Conservation (phyloP, 2,113 vertebrate genomes). For the Progne subis region DNA sequence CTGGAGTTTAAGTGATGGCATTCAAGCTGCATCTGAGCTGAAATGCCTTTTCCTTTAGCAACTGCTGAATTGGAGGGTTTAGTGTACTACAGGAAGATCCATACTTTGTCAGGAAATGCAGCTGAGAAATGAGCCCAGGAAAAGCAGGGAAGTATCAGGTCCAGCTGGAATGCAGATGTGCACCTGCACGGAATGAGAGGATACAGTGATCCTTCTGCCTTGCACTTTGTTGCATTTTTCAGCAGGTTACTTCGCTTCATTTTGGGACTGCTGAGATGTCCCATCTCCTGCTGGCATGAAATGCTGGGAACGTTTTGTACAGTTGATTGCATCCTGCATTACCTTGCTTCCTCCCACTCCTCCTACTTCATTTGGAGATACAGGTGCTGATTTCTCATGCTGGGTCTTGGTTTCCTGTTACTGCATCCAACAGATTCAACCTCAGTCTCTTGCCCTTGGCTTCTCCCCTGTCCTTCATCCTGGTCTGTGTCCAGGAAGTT, state of each 20-base stretch:
- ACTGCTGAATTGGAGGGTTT: not conserved
- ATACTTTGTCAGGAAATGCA: not conserved
- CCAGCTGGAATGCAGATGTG: not conserved
- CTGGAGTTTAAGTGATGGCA: not conserved
- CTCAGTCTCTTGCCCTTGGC: not conserved
- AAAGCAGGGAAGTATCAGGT: not conserved
- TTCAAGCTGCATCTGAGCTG: not conserved
- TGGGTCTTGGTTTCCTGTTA: not conserved
- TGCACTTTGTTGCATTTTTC: not conserved
- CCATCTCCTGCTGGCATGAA: not conserved
- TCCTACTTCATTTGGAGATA: not conserved
- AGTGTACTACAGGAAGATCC: not conserved
- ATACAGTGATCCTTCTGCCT: not conserved
- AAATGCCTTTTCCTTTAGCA: not conserved
- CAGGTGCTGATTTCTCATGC: not conserved
- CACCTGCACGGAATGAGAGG: not conserved
- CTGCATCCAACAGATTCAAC: not conserved
- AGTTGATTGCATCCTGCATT: not conserved
- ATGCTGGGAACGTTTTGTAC: not conserved
- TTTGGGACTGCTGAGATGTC: not conserved
- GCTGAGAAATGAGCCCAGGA: not conserved
- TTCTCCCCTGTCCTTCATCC: not conserved
- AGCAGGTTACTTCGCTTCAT: not conserved
- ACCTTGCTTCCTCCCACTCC: not conserved
- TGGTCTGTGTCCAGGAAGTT: not conserved